These are phyloP conservation scores for Neotoma lepida DNA, from an alignment of 2,113 vertebrate genomes.

Conservation along the genomic window DNA sequence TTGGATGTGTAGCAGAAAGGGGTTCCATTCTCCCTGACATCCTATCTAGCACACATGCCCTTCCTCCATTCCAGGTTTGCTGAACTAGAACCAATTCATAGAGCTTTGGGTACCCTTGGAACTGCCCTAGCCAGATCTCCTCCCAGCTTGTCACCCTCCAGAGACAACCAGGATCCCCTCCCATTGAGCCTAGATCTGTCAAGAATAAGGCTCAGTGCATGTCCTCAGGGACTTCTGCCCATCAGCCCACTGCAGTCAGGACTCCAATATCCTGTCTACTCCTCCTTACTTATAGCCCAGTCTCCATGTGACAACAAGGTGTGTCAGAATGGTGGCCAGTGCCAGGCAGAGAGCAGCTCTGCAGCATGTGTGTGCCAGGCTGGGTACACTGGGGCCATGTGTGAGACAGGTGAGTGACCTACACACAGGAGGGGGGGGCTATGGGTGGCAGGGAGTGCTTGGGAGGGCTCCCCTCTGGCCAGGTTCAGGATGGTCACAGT, in stretches of 20 bases:
- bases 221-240: neutral
- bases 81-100: neutral
- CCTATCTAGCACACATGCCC: neutral
- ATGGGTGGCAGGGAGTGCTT: neutral
- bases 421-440: fast-evolving
- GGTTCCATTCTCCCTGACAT: neutral
- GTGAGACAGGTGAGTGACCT: slow-evolving; percentile 82
- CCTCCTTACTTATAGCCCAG: slow-evolving; percentile 70
- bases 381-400: slow-evolving; percentile 79
- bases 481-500: neutral
- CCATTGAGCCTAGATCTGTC: neutral
- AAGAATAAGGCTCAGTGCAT: neutral
- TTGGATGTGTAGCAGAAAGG: neutral
- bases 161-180: neutral
- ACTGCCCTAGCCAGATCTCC: too few species aligned
- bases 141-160: neutral
- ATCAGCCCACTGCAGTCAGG: fast-evolving
- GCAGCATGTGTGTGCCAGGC: slow-evolving; percentile 79
- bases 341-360: slow-evolving; percentile 73
- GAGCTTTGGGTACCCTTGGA: neutral
- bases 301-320: slow-evolving; percentile 81
- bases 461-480: neutral
- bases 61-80: neutral
- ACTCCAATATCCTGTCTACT: fast-evolving
- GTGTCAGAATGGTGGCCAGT: slow-evolving; percentile 84